These are phyloP conservation scores for Lathamus discolor DNA, from an alignment of 2,113 vertebrate genomes.

Conservation along the genomic window DNA sequence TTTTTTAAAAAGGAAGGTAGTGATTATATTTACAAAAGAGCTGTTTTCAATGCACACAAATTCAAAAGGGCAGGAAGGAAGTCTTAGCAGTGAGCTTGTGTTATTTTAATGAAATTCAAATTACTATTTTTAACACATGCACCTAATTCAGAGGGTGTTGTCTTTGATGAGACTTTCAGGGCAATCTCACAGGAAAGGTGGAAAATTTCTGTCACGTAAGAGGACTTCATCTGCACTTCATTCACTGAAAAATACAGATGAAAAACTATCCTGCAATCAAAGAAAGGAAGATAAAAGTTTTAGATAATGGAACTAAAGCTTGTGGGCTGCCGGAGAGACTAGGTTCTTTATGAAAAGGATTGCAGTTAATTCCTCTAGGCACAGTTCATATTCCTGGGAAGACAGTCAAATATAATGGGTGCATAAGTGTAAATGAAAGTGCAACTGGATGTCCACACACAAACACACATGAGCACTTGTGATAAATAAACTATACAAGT, in stretches of 20 bases:
- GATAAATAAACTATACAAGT: background rate
- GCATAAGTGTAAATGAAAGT: background rate
- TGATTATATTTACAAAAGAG: constrained; percentile 19
- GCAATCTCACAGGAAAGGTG: constrained; percentile 16
- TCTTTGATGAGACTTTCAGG: constrained; percentile 35
- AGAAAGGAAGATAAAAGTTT: constrained; percentile 55
- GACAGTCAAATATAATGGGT: background rate
- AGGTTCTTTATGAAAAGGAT: background rate
- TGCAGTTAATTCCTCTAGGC: constrained; percentile 18
- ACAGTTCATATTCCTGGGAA: background rate
- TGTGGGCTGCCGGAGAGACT: constrained; percentile 9
- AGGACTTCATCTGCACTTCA: constrained; percentile 30
- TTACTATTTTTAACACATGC: constrained; percentile 15
- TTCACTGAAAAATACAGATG: constrained; percentile 21
- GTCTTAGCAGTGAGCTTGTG: background rate
- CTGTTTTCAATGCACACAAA: background rate
- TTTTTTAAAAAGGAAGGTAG: background rate
- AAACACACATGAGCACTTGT: fast-evolving
- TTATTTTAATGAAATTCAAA: constrained; percentile 36
- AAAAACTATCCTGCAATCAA: constrained; percentile 40
- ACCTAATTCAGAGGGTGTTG: constrained; percentile 18
- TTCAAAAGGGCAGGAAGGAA: background rate
- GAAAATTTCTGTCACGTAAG: constrained; percentile 8
- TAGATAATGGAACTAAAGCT: constrained; percentile 38
- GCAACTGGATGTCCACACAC: background rate